Base-by-base conservation (phyloP, 2,888 invertebrate genomes). In the Agrypnus murinus region DNA sequence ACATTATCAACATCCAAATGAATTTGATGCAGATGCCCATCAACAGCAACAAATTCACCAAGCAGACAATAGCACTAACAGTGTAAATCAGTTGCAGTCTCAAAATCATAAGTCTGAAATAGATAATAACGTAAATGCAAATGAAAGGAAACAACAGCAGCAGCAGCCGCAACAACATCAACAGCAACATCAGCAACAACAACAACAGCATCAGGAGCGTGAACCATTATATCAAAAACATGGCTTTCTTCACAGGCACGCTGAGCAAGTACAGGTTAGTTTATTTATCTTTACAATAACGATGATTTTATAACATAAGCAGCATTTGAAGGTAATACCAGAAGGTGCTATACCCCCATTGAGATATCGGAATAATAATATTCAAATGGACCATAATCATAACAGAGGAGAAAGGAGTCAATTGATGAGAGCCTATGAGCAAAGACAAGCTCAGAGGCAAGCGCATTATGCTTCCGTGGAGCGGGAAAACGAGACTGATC, bases 401-500 rank as follows among this genome's bases (percentile, higher is more conserved):
- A 63, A 57, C 71, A 69, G 64, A 60, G 77, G 64, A 74, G 81
- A 82, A 50, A 77, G 84, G 45, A 78, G 77, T 38, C 77, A 78
- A 14, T 62, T 76, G 31, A 73, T 77, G 69, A 81, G 83, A 70
- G 79, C 82, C 4, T 89, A 90, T 75, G 90, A 90, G 78, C 87
- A 88, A 43, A 83, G 88, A 46, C 88, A 90, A 80, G 86, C 86
- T 14, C 88, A 89, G 77, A 82, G 90, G 55, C 88, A 89, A 65
- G 88, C 89, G 0, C 88, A 88, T 65, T 90, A 90, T 79, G 89
- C 89, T 1, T 81, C 86, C 2, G 89, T 90, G 45, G 89, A 89
- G 46, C 81, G 86, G 65, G 88, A 89, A 73, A 85, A 85, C 76
- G 80, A 84, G 60, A 87, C 87, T 73, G 87, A 88, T 70, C 83